These are phyloP conservation scores for Fopius arisanus DNA, from an alignment of 1,140 invertebrate genomes.

Conservation along the genomic window DNA sequence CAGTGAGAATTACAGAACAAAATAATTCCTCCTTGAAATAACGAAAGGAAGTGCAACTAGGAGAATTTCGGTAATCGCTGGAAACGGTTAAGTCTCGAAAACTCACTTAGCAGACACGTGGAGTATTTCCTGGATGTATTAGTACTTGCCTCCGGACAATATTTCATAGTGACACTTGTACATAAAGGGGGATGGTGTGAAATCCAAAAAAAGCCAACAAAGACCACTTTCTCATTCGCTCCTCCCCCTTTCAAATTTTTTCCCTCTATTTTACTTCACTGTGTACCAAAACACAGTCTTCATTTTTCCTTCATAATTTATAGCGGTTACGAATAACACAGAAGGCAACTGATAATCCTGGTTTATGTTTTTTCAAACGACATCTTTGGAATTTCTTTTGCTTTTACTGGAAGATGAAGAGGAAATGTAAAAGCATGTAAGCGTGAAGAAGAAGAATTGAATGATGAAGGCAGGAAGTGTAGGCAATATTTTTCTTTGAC, in stretches of 20 bases:
- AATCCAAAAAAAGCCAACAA: not conserved
- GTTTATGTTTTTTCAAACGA: not conserved
- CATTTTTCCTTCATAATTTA: not conserved
- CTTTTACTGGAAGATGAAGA: not conserved
- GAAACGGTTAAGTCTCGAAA: conserved; percentile 27
- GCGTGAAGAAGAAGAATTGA: not conserved
- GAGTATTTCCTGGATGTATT: conserved; percentile 6
- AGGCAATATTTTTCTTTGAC: conserved; percentile 7
- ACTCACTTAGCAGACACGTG: conserved; percentile 20
- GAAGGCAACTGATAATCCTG: not conserved
- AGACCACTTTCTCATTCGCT: not conserved
- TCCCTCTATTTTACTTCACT: not conserved
- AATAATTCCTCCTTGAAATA: not conserved
- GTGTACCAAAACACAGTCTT: not conserved
- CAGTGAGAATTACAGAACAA: not conserved
- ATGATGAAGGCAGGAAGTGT: not conserved
- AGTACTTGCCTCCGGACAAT: conserved; percentile 6
- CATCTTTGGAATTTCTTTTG: not conserved
- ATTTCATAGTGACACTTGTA: conserved; percentile 6
- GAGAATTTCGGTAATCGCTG: conserved; percentile 29
- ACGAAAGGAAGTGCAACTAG: not conserved
- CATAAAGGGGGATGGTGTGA: not conserved
- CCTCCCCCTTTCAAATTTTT: not conserved
- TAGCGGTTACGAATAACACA: not conserved
- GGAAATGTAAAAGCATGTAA: not conserved